These are phyloP conservation scores for Anoplophora glabripennis DNA, from an alignment of 1,140 invertebrate genomes.

Conservation along the genomic window DNA sequence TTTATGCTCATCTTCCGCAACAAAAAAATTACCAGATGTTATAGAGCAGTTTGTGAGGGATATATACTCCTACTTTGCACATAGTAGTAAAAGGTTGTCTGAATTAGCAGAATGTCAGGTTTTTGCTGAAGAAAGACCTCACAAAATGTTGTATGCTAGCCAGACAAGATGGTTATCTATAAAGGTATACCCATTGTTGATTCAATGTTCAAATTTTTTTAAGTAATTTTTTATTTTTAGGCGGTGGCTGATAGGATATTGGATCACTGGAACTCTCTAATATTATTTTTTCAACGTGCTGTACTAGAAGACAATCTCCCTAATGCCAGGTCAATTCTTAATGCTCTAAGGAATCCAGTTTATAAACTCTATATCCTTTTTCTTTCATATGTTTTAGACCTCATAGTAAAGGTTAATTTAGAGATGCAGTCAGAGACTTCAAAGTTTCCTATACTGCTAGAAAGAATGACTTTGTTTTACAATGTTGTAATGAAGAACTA, in stretches of 20 bases:
- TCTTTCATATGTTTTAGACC: constrained; percentile 11
- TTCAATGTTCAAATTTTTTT: too few relatives aligned
- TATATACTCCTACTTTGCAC: too few relatives aligned
- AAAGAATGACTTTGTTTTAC: constrained; percentile 5
- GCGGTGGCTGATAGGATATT: constrained; percentile 5
- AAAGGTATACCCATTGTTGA: too few relatives aligned
- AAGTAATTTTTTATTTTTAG: constrained; percentile 4
- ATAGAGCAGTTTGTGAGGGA: too few relatives aligned
- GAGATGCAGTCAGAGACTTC: constrained; percentile 12
- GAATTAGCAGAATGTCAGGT: too few relatives aligned
- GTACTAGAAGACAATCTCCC: constrained; percentile 3
- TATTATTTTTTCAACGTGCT: constrained; percentile 7
- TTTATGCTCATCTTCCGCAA: too few relatives aligned
- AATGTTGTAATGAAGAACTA: not conserved
- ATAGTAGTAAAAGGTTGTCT: too few relatives aligned
- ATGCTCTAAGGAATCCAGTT: constrained; percentile 13
- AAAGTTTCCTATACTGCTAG: constrained; percentile 10
- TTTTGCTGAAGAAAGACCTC: too few relatives aligned
- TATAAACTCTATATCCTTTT: constrained; percentile 20
- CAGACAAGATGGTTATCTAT: too few relatives aligned
- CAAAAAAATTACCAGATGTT: too few relatives aligned
- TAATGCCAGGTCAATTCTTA: not conserved
- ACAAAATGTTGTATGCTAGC: too few relatives aligned
- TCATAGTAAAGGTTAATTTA: constrained; percentile 16
- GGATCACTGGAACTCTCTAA: constrained; percentile 17